Conservation (phyloP, 2,113 vertebrate species). For the Chlamydotis undulata region DNA sequence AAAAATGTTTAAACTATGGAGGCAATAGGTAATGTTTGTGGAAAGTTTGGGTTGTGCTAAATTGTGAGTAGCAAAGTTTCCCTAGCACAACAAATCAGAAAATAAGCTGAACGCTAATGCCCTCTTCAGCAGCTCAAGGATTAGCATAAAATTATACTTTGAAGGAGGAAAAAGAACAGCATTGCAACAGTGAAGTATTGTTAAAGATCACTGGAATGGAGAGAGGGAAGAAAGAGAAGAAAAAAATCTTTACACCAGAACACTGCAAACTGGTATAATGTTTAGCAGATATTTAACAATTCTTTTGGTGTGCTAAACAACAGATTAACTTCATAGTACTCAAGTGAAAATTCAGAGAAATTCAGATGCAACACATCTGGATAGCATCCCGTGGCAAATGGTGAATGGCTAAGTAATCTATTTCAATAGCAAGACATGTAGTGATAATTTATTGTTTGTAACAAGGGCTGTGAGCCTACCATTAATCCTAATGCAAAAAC, state of each 20-base stretch:
- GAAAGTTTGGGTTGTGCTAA: slow-evolving; percentile 50
- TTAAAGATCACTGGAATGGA: slow-evolving; percentile 63
- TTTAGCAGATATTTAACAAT: slow-evolving; percentile 74
- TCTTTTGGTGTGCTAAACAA: slow-evolving; percentile 77
- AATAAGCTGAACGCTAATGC: slow-evolving; percentile 70
- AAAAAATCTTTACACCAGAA: slow-evolving; percentile 39
- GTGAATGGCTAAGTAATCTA: slow-evolving; percentile 78
- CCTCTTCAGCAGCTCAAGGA: slow-evolving; percentile 72
- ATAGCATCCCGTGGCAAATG: slow-evolving; percentile 78
- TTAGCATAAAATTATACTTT: slow-evolving; percentile 82
- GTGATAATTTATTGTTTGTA: slow-evolving; percentile 77
- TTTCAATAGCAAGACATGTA: slow-evolving; percentile 73
- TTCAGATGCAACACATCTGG: slow-evolving; percentile 82
- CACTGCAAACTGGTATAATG: slow-evolving; percentile 54
- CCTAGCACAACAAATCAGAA: slow-evolving; percentile 25
- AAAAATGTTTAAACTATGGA: slow-evolving; percentile 16
- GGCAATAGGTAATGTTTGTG: slow-evolving; percentile 30
- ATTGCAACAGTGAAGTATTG: slow-evolving; percentile 73
- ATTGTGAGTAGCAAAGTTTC: slow-evolving; percentile 54
- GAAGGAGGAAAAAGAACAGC: slow-evolving; percentile 58
- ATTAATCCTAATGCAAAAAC: slow-evolving; percentile 63
- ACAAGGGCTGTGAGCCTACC: slow-evolving; percentile 47
- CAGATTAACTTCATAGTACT: slow-evolving; percentile 66
- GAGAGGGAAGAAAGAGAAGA: slow-evolving; percentile 42
- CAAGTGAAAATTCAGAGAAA: slow-evolving; percentile 70